Conservation (phyloP, 2,113 vertebrate genomes). For the Scomber japonicus region DNA sequence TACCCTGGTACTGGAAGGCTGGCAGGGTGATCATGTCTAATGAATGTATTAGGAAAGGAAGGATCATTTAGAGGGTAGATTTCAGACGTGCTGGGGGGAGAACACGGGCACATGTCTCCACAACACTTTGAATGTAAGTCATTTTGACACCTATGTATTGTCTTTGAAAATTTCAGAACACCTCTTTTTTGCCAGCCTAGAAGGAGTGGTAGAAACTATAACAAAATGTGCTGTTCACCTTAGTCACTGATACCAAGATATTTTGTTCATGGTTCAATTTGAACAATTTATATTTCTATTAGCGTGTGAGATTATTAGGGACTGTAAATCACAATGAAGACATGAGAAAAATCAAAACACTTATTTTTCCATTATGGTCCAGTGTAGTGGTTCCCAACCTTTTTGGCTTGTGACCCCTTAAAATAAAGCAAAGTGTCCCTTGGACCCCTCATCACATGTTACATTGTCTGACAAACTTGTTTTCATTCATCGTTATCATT, state of each 20-base stretch:
- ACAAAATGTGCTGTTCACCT: slow-evolving; percentile 52
- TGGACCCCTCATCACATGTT: no score
- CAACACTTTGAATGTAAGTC: slow-evolving; percentile 69
- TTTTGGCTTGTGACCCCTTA: no score
- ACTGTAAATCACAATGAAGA: slow-evolving; percentile 1
- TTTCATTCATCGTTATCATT: no score
- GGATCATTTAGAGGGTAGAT: slow-evolving; percentile 54
- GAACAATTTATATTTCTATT: background rate
- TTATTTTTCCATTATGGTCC: background rate
- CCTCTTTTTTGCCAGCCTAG: slow-evolving; percentile 56
- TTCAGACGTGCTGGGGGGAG: slow-evolving; percentile 42
- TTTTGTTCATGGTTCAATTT: slow-evolving; percentile 26
- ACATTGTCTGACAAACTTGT: no score
- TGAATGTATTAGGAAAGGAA: slow-evolving; percentile 70
- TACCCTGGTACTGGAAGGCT: slow-evolving; percentile 57
- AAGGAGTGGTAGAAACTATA: slow-evolving; percentile 34
- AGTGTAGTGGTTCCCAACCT: no score
- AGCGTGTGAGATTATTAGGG: background rate
- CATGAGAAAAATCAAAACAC: slow-evolving; percentile 1
- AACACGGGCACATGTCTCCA: slow-evolving; percentile 62
- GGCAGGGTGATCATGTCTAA: slow-evolving; percentile 61
- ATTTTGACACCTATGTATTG: slow-evolving; percentile 60
- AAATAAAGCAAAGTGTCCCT: no score
- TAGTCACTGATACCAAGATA: slow-evolving; percentile 39
- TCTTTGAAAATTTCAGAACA: slow-evolving; percentile 57